Conservation (phyloP, 2,888 invertebrate species). For the Silvanus unidentatus region DNA sequence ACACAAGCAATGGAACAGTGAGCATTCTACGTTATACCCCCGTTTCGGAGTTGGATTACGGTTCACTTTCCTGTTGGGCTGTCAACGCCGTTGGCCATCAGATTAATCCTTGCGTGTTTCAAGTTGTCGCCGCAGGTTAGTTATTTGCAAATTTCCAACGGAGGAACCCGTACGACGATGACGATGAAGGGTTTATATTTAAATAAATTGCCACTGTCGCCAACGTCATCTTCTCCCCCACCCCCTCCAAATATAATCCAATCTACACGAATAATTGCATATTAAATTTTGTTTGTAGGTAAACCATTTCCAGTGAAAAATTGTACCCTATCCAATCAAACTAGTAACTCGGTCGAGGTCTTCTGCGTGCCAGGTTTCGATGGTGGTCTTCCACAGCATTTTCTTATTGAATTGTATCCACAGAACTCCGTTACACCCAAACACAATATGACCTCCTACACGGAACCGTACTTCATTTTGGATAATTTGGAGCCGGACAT, state of each 20-base stretch:
- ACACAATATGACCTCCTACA: constrained; percentile 58
- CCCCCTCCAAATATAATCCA: not conserved
- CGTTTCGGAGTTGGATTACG: constrained; percentile 70
- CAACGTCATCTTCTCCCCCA: no score
- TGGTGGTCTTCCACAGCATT: constrained; percentile 82
- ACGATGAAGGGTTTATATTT: no score
- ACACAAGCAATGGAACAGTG: constrained; percentile 67
- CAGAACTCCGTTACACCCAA: constrained; percentile 44
- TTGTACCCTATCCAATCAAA: constrained; percentile 80
- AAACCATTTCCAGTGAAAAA: constrained; percentile 81
- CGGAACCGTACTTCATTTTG: constrained; percentile 70
- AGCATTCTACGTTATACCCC: constrained; percentile 61
- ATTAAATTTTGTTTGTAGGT: constrained; percentile 49
- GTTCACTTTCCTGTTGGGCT: constrained; percentile 82
- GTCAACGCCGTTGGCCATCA: constrained; percentile 79
- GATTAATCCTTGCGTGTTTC: constrained; percentile 77
- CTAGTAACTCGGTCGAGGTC: constrained; percentile 70
- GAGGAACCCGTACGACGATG: not conserved
- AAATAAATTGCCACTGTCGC: no score
- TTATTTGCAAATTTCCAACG: constrained; percentile 16
- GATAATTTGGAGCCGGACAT: constrained; percentile 75
- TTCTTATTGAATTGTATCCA: constrained; percentile 71
- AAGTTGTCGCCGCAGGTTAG: constrained; percentile 82
- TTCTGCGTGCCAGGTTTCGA: constrained; percentile 80
- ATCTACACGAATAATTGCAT: constrained; percentile 11